Conservation (phyloP, 2,113 vertebrate genomes). For the Pachycephala philippinensis region DNA sequence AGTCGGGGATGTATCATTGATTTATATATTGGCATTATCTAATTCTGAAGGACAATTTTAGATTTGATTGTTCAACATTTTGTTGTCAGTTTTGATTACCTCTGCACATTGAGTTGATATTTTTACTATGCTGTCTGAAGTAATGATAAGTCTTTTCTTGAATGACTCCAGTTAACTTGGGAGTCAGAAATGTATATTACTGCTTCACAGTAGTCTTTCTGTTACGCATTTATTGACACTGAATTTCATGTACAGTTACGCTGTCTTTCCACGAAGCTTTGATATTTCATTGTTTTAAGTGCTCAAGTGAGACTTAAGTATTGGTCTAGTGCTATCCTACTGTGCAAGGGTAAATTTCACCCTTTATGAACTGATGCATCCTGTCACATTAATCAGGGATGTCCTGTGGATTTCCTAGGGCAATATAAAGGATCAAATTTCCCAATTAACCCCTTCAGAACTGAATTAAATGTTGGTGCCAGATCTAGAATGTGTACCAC, state of each 20-base stretch:
- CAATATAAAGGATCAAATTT: slow-evolving; percentile 34
- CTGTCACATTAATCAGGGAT: slow-evolving; percentile 61
- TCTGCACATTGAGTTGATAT: neutral
- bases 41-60: neutral
- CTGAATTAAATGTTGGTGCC: neutral
- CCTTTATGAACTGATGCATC: slow-evolving; percentile 51
- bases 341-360: slow-evolving; percentile 40
- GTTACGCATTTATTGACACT: neutral
- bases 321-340: neutral
- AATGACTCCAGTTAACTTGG: neutral
- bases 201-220: neutral
- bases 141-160: neutral
- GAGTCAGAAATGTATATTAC: neutral
- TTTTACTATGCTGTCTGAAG: neutral
- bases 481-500: neutral
- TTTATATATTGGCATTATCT: neutral
- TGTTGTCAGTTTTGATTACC: neutral
- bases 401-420: slow-evolving; percentile 36
- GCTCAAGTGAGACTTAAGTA: slow-evolving; percentile 26
- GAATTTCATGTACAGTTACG: neutral
- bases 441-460: slow-evolving; percentile 39
- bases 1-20: neutral
- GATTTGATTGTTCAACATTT: neutral
- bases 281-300: neutral
- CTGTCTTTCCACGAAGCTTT: neutral